Percentiles rank a stretch among this genome's conserved stretches.
Conservation (phyloP, 2,888 invertebrate species). For the Lamellibrachia satsuma region DNA sequence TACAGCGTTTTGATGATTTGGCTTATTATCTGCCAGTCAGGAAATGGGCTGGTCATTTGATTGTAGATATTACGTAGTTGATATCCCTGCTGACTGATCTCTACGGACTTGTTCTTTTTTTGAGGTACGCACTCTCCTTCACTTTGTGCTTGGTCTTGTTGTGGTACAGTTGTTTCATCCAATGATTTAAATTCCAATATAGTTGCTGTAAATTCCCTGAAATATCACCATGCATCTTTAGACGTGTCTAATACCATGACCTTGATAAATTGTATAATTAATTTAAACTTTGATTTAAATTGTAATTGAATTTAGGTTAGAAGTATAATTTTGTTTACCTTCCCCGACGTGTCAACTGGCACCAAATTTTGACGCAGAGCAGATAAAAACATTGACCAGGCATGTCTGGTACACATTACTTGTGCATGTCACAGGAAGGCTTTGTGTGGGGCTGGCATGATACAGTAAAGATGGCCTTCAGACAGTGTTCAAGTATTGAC, state of each 20-base stretch:
- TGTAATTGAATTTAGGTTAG: background rate
- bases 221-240: background rate
- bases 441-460: background rate
- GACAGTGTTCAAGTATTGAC: background rate
- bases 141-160: background rate
- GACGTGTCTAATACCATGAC: background rate
- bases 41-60: background rate
- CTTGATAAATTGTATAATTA: background rate
- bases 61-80: background rate
- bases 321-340: background rate
- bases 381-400: background rate
- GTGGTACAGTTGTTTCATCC: background rate
- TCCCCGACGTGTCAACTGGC: background rate
- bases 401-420: background rate
- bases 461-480: background rate
- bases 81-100: background rate
- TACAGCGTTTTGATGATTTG: background rate
- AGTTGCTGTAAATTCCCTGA: background rate
- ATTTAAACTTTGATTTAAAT: background rate
- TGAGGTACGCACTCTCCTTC: background rate
- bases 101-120: background rate
- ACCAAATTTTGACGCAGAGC: background rate
- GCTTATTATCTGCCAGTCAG: background rate
- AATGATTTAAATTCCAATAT: background rate
- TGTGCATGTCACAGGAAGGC: background rate